phyloP scores from a whole-genome alignment of 2,113 vertebrate genomes.

The Toxotes chatareus region DNA sequence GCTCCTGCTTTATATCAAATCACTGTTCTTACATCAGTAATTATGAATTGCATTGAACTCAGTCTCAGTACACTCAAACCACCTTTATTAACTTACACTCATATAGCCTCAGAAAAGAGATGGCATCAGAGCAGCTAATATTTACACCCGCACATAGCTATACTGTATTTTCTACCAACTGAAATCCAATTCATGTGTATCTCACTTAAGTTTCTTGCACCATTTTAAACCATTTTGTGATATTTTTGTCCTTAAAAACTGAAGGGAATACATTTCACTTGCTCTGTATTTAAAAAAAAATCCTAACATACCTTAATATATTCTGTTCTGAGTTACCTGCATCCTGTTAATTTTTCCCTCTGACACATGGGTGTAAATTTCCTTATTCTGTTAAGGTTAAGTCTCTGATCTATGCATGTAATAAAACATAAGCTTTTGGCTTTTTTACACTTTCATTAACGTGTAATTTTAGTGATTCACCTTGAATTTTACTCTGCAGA shows the following conservation, averaged over 20 bases:
- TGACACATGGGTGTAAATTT: too few relatives aligned
- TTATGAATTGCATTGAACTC: slow-evolving; percentile 19
- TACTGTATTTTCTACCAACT: too few relatives aligned
- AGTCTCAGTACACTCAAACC: not conserved
- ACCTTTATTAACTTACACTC: slow-evolving; percentile 12
- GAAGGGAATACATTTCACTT: not conserved
- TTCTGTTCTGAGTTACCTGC: not conserved
- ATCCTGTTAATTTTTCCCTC: too few relatives aligned
- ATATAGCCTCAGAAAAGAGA: not conserved
- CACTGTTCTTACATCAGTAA: slow-evolving; percentile 15
- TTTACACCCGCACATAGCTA: not conserved
- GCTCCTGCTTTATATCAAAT: not conserved
- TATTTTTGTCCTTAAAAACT: not conserved
- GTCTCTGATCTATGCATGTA: not conserved
- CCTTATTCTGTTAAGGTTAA: not conserved
- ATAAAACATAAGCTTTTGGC: not conserved
- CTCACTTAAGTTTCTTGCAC: not conserved
- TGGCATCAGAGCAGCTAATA: not conserved
- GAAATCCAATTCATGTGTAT: not conserved
- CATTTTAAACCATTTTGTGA: not conserved
- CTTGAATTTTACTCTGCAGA: slow-evolving; percentile 12
- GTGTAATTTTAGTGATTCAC: not conserved
- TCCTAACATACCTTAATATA: too few relatives aligned
- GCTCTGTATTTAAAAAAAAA: not conserved
- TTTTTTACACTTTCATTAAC: not conserved